phyloP scores from a whole-genome alignment of 92 coral and sea anemone genomes.

The Phenganax marumi region DNA sequence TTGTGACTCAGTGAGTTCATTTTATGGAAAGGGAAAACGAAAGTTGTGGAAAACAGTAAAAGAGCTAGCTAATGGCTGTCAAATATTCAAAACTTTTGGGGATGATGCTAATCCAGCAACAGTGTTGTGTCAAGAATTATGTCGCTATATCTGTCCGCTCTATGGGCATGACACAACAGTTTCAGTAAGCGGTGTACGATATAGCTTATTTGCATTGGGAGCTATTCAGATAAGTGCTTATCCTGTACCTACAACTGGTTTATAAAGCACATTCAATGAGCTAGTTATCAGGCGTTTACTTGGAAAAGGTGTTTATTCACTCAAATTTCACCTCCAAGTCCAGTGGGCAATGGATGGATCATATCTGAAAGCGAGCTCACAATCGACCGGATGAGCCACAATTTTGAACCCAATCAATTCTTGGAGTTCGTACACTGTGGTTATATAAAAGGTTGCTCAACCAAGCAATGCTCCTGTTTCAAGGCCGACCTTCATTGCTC shows the following conservation, averaged over 20 bases:
- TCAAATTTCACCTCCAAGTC: conserved; percentile 4
- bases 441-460: not conserved
- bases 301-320: not conserved
- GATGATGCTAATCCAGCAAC: not conserved
- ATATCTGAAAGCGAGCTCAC: not conserved
- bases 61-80: not conserved
- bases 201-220: conserved; percentile 33
- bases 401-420: not conserved
- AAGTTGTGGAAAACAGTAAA: not conserved
- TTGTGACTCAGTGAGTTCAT: conserved; percentile 27
- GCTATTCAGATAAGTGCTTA: conserved; percentile 1
- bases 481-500: not conserved
- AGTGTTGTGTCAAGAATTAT: not conserved
- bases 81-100: not conserved
- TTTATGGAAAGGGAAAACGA: conserved; percentile 13
- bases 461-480: not conserved
- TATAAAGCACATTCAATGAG: conserved; percentile 14
- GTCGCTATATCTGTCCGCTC: conserved; percentile 28
- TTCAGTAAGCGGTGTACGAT: conserved; percentile 30
- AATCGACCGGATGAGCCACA: not conserved
- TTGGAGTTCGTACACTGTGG: conserved; percentile 5
- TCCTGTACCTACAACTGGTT: not conserved
- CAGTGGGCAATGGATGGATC: not conserved
- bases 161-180: conserved; percentile 21
- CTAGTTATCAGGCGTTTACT: too few species aligned